phyloP scores from a whole-genome alignment of 2,888 invertebrate species.

The Scaptomyza cyrtandrae region DNA sequence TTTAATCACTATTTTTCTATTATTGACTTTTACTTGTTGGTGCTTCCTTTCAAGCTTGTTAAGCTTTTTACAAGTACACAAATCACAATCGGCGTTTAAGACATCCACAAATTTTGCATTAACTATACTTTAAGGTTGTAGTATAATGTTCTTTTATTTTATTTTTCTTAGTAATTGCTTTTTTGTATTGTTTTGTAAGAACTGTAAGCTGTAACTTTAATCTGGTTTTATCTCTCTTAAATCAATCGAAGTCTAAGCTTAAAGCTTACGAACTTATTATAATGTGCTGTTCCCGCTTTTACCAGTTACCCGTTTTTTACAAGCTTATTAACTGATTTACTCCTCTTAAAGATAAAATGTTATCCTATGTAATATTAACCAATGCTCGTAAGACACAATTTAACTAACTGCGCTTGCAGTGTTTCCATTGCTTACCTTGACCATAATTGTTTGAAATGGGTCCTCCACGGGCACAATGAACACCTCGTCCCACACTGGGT shows the following conservation, averaged over 20 bases:
- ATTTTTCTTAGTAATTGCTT: no score
- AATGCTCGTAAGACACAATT: not conserved
- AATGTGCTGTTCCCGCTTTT: not conserved
- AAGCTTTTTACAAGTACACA: not conserved
- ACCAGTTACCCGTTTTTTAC: not conserved
- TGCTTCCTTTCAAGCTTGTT: not conserved
- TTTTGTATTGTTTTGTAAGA: no score
- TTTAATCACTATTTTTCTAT: not conserved
- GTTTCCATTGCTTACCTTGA: conserved; percentile 88
- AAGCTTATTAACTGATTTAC: not conserved
- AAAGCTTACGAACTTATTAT: no score
- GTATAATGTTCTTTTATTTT: no score
- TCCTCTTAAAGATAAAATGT: not conserved
- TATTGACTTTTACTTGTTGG: not conserved
- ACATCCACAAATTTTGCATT: no score
- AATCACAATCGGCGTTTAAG: not conserved
- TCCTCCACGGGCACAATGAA: conserved; percentile 97
- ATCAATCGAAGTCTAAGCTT: no score
- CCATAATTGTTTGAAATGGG: conserved; percentile 92
- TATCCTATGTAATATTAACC: not conserved
- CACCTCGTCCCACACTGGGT: conserved; percentile 99
- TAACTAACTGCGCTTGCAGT: not conserved
- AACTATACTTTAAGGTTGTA: no score
- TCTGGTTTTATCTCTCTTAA: no score
- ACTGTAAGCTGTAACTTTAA: no score